Base-by-base conservation (phyloP, 2,113 vertebrate genomes). In the Xyliphius kryptos region DNA sequence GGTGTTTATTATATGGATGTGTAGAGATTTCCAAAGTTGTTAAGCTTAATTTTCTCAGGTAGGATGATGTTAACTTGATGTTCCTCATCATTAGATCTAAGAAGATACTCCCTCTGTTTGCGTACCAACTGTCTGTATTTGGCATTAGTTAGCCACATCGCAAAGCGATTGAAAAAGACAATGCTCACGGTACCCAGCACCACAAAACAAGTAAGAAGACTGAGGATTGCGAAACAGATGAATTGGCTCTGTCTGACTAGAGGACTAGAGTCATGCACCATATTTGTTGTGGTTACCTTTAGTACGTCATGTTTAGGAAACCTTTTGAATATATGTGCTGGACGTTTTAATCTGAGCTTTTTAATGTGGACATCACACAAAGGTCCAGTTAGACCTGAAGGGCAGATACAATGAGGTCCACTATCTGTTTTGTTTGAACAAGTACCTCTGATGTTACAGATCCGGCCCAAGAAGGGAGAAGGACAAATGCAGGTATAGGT, bases 241-340 rank as follows among this genome's bases (percentile, higher is more conserved):
- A 96, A 83, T 78, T 98, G 96, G 60, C 89, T 93, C 75, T 88
- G 91, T 62, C 85, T 92, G 77, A 92, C 86, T 21, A 92, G 84
- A 2, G 89, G 76, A 3, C 81, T 77, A 2, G 81, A 78, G 2
- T 80, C 81, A 76, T 89, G 89, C 48, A 86, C 87, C 0, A 90
- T 87, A 82, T 95, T 90, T 78, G 92, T 94, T 76, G 93, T 79
- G 49, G 91, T 89, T 79, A 96, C 91, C 82, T 92, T 98, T 21
- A 94, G 85, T 69, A 94, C 67, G 68, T 87, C 86, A 47, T 89
- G 88, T 22, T 89, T 88, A 3, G 87, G 84, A 0, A 81, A 82
- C 9, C 81, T 88, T 56, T 91, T 91, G 73, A 88, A 90, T 77
- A 82, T 78, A 69, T 90, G 90, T 2, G 83, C 80, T 3, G 83